phyloP scores from a whole-genome alignment of 2,797 vertebrate species.

The Gephyroberyx darwinii region DNA sequence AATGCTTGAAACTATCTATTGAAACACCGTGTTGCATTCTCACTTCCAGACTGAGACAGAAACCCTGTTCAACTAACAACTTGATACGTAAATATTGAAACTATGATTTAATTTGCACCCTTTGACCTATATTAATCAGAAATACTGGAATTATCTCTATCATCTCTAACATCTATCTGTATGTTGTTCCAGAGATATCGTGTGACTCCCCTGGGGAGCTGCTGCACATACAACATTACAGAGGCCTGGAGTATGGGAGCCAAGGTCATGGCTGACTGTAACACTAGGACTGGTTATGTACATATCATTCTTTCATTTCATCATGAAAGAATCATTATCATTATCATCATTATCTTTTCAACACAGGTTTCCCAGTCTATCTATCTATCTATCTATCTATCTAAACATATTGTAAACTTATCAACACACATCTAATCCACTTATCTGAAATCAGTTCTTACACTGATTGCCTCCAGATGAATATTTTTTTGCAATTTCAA shows the following conservation, averaged over 20 bases:
- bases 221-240: not conserved
- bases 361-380: not conserved
- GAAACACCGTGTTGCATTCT: no score
- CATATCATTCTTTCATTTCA: not conserved
- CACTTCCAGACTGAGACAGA: not conserved
- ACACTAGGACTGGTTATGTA: not conserved
- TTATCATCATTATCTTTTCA: not conserved
- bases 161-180: no score
- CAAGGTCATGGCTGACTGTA: constrained; percentile 14
- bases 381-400: no score
- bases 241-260: not conserved
- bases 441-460: not conserved
- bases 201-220: not conserved
- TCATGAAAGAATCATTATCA: no score
- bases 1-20: no score
- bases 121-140: constrained; percentile 12
- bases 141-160: no score
- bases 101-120: not conserved
- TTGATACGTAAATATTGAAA: not conserved
- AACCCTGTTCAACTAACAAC: not conserved
- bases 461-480: no score
- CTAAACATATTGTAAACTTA: no score
- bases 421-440: not conserved
- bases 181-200: not conserved
- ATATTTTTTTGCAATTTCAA: no score